A percentile compares a stretch with the other conserved stretches of the same genome.
Conservation (phyloP, 1,140 invertebrate species). For the Papilio dardanus region DNA sequence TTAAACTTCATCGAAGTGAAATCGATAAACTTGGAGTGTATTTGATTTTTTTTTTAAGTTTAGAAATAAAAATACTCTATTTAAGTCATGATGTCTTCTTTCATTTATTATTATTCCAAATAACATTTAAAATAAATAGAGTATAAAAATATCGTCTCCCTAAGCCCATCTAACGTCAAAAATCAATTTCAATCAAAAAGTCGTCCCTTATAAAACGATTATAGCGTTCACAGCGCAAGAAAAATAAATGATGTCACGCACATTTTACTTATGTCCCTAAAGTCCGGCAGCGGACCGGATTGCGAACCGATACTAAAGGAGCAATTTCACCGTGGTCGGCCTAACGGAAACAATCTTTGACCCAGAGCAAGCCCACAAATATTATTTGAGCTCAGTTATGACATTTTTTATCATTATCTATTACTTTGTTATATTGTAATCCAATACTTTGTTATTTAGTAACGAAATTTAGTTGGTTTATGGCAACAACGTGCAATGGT, state of each 20-base stretch:
- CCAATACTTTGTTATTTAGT: not conserved
- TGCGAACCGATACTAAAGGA: conserved; percentile 16
- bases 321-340: conserved; percentile 21
- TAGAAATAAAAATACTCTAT: too few species aligned
- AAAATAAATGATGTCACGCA: conserved; percentile 24
- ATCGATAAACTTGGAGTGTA: too few species aligned
- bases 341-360: conserved; percentile 25
- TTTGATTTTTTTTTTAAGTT: too few species aligned
- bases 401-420: not conserved
- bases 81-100: too few species aligned
- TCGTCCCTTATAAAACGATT: conserved; percentile 17
- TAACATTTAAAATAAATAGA: not conserved
- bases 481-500: too few species aligned
- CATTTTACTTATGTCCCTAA: conserved; percentile 20
- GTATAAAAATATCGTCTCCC: not conserved
- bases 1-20: not conserved
- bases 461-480: too few species aligned
- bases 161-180: not conserved
- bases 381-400: conserved; percentile 11
- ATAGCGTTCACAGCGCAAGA: conserved; percentile 16
- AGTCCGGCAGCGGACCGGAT: conserved; percentile 2
- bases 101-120: not conserved
- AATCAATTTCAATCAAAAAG: conserved; percentile 22
- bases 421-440: not conserved
- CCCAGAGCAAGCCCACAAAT: conserved; percentile 3